Evolutionary conservation across 2,113 vertebrate genomes (phyloP).

Genomic region (Bothrops jararaca): DNA sequence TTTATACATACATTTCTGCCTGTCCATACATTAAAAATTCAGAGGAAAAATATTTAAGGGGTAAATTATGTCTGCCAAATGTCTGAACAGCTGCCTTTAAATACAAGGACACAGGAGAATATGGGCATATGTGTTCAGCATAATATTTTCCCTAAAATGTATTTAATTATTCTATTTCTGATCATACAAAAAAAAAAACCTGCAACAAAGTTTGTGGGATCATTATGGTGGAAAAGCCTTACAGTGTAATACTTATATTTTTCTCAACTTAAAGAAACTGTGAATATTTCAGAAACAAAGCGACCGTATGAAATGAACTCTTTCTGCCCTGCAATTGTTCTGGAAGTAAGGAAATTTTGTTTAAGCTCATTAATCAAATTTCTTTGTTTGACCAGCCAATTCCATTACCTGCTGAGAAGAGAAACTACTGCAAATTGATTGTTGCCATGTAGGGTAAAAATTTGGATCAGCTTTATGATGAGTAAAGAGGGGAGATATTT

Average conservation of each 20-base stretch:
- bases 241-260: background rate
- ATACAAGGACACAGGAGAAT: constrained; percentile 69
- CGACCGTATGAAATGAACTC: background rate
- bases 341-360: background rate
- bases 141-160: constrained; percentile 56
- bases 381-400: background rate
- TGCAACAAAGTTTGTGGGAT: constrained; percentile 26
- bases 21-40: constrained; percentile 77
- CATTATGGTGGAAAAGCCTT: background rate
- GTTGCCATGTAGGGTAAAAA: background rate
- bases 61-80: constrained; percentile 80
- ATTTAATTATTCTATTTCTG: constrained; percentile 39
- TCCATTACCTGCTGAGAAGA: background rate
- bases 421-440: background rate
- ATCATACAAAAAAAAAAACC: constrained; percentile 23
- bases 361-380: background rate
- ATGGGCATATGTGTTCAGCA: constrained; percentile 64
- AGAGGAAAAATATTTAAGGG: constrained; percentile 80
- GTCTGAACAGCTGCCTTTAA: constrained; percentile 72
- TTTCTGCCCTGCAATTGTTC: background rate
- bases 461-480: background rate
- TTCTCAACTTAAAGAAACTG: background rate
- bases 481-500: background rate
- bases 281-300: background rate
- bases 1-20: constrained; percentile 75